Percentiles rank a stretch among this genome's conserved stretches.
These are phyloP conservation scores for Isurus oxyrinchus DNA, from an alignment of 2,113 vertebrate species.

Conservation along the genomic window DNA sequence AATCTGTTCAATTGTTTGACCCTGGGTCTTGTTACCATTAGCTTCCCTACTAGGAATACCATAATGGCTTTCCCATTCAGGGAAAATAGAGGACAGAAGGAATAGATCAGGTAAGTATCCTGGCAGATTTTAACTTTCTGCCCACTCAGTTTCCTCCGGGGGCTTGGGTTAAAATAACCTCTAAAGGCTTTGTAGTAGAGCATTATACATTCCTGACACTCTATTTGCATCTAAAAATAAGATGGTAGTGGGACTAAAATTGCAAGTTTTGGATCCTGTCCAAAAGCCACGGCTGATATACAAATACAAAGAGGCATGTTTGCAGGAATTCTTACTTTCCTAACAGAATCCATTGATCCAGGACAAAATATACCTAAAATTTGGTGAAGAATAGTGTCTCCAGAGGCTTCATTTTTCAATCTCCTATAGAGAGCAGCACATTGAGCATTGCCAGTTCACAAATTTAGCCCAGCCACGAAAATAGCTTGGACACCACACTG, in stretches of 20 bases:
- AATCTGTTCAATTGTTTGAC: no score
- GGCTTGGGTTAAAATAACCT: not conserved
- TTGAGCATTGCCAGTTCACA: not conserved
- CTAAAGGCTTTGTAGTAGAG: not conserved
- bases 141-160: not conserved
- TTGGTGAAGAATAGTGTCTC: not conserved
- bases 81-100: not conserved
- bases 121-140: not conserved
- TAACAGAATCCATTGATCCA: not conserved
- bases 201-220: not conserved
- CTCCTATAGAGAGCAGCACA: not conserved
- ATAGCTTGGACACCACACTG: not conserved
- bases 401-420: not conserved
- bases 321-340: not conserved
- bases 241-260: not conserved
- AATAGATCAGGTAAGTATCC: not conserved
- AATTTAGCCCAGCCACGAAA: not conserved
- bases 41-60: not conserved
- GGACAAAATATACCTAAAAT: not conserved
- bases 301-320: not conserved
- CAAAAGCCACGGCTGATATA: not conserved
- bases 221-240: not conserved
- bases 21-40: no score
- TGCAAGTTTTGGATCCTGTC: not conserved
- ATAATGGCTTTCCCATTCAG: not conserved